Evolutionary conservation across 2,888 invertebrate genomes (phyloP), one percentile per base, ranked within the genome.

Genomic region (Syrphus vitripennis): DNA sequence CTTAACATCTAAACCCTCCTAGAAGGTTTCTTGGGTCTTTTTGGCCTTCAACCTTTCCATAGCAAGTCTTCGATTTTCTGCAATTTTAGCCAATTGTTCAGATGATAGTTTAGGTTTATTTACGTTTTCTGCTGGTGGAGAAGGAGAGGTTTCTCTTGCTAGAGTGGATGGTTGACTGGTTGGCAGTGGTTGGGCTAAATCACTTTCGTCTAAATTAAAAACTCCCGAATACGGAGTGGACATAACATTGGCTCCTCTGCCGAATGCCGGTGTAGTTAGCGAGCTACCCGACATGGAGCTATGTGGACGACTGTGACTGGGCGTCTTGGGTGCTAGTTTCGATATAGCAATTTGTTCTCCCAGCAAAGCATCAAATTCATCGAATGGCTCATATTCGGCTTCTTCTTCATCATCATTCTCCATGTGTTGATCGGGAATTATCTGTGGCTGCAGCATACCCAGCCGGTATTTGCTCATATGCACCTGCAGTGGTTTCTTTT

Each of bases 401-500:
- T 83, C 89, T 16, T 90, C 90, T 0, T 92, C 91, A 2, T 93
- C 93, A 1, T 94, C 93, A 19, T 94, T 94, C 26, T 92, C 92
- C 26, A 93, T 92, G 29, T 92, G 92, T 61, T 93, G 92, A 0
- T 92, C 91, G 0, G 87, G 88, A 0, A 92, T 90, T 5, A 89
- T 88, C n/a, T 90, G 79, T 21, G 88, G 86, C 93, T 94, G 71
- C 91, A 94, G 42, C 91, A 90, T 74, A 93, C 92, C 93, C 90
- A 91, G 53, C 93, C 92, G 89, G 94, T 93, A 89, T 94, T 94
- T 89, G 94, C 95, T 92, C 61, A 97, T 92, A 87, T 95, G 95
- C 0, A 95, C 95, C 93, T 96, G 95, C 14, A 98, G 95, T 53
- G 95, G 94, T 89, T 95, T 96, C 90, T 98, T 98, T 65, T 94